Base-by-base conservation (phyloP, 2,888 invertebrate species). In the Caenorhabditis becei region DNA sequence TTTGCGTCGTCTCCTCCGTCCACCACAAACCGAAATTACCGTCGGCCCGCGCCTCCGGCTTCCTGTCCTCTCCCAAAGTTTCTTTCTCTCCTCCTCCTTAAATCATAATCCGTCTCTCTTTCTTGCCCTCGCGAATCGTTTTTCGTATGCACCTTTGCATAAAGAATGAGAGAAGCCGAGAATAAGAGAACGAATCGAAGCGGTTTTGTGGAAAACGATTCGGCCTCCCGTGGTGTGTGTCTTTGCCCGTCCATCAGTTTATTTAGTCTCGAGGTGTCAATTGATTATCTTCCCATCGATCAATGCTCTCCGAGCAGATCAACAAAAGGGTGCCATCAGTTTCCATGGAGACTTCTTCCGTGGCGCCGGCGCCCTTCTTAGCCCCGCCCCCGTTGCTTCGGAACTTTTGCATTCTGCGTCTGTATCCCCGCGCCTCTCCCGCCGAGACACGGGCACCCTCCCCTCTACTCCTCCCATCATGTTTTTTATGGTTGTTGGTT, bases 401-500 rank as follows among this genome's bases (percentile, higher is more conserved):
- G 61, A 61, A 70, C 70, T 70, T 67, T 41, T 47, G 49, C 49
- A 20, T 49, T 20, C 20, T 47, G 32, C 28, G 28, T 32, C 71
- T 72, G 54, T 53, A 44, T 56, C 56, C 47, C 51, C n/a, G 24
- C 51, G 0, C 56, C 18, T 61, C 44, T 62, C 63, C 54, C 54
- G 62, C 24, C 62, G 53, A 53, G 53, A 53, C 24, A 53, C 44
- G 54, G 51, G 71, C 49, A 28, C 44, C 51, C 51, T 41, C 26
- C 56, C 49, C 37, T 62, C 62, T 67, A 47, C 35, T 58, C 58
- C 58, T 58, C 58, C 67, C 70, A 37, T 71, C 71, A 70, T 71
- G 61, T 72, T 72, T 72, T 72, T 63, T 54, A 63, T 72, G 72
- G 63, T 63, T 72, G 72, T 72, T 72, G 72, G 72, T 72, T 72